Conservation (phyloP, 1,140 invertebrate genomes). For the Dreissena polymorpha region DNA sequence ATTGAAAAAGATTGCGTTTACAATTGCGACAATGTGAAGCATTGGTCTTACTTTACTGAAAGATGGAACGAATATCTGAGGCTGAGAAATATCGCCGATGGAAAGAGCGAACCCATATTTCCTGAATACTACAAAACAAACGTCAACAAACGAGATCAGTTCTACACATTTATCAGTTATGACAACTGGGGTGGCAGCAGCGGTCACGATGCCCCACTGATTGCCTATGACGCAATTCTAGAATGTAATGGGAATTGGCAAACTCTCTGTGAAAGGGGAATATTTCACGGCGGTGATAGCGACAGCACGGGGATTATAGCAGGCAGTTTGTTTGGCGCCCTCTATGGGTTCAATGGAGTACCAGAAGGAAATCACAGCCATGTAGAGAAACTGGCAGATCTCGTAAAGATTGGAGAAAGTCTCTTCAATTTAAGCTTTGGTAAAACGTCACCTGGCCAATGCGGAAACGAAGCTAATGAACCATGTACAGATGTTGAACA, state of each 20-base stretch:
- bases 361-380: conserved; percentile 1
- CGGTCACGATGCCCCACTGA: conserved; percentile 62
- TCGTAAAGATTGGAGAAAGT: not conserved
- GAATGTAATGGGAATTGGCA: conserved; percentile 20
- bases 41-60: conserved; percentile 73
- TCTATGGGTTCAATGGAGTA: conserved; percentile 18
- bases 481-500: no score
- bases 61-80: conserved; percentile 74
- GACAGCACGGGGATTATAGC: conserved; percentile 20
- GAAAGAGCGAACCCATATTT: conserved; percentile 66
- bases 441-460: no score
- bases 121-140: conserved; percentile 64
- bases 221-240: conserved; percentile 68
- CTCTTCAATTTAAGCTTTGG: no score
- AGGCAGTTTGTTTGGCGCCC: conserved; percentile 6
- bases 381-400: not conserved
- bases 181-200: conserved; percentile 25
- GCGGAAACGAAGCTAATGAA: no score
- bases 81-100: conserved; percentile 66
- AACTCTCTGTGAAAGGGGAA: conserved; percentile 26
- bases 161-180: conserved; percentile 64
- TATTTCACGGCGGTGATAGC: conserved; percentile 23
- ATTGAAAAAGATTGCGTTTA: conserved; percentile 58
- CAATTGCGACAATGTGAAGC: conserved; percentile 68
- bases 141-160: conserved; percentile 70